Conservation (phyloP, 2,888 invertebrate genomes). For the Drosophila mayaguana region DNA sequence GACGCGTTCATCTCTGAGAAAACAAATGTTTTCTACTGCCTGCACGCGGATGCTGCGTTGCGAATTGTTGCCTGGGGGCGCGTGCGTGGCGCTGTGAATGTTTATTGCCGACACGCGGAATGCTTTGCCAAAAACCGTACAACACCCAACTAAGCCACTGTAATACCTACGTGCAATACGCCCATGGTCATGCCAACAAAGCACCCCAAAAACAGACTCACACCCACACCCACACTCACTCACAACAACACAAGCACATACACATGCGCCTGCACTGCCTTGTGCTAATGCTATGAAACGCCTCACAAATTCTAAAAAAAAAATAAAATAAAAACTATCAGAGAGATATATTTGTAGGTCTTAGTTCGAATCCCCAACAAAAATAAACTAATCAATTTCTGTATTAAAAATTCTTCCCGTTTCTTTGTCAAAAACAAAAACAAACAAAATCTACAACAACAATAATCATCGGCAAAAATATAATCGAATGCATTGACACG, state of each 20-base stretch:
- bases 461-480: constrained; percentile 28
- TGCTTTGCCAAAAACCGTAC: constrained; percentile 79
- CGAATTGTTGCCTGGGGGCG: constrained; percentile 48
- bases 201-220: background rate
- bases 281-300: constrained; percentile 51
- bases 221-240: constrained; percentile 12
- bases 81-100: constrained; percentile 59
- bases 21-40: constrained; percentile 5
- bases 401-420: constrained; percentile 64
- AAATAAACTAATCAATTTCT: constrained; percentile 62
- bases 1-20: constrained; percentile 29
- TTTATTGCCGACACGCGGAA: constrained; percentile 62
- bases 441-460: constrained; percentile 2
- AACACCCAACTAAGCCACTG: constrained; percentile 76
- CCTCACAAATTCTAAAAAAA: constrained; percentile 18
- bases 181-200: constrained; percentile 28
- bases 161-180: constrained; percentile 47
- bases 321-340: background rate
- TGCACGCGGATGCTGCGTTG: constrained; percentile 44
- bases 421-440: constrained; percentile 45
- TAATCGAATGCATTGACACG: constrained; percentile 29
- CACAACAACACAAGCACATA: constrained; percentile 51
- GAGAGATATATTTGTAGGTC: constrained; percentile 31
- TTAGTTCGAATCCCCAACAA: constrained; percentile 29
- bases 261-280: constrained; percentile 51